Evolutionary conservation across 2,113 vertebrate genomes (phyloP).

Genomic region (Vanacampus margaritifer): DNA sequence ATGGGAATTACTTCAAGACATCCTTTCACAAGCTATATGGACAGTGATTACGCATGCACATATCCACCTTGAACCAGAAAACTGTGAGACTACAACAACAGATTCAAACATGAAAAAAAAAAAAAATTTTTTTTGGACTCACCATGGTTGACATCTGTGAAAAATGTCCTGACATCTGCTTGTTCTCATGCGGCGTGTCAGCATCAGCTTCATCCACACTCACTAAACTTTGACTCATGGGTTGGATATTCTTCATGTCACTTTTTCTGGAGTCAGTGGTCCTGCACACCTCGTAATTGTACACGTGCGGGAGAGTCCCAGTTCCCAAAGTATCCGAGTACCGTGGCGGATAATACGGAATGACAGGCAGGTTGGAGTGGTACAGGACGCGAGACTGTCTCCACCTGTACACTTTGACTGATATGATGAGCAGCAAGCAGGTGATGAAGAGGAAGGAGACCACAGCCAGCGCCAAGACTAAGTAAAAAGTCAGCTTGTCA

Average conservation of each 20-base stretch:
- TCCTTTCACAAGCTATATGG: neutral
- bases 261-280: constrained; percentile 46
- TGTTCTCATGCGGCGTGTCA: neutral
- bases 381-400: constrained; percentile 5
- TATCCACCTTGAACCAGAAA: neutral
- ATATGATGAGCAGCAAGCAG: constrained; percentile 1
- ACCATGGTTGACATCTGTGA: constrained; percentile 8
- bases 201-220: constrained; percentile 7
- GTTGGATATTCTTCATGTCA: constrained; percentile 17
- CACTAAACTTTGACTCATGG: constrained; percentile 11
- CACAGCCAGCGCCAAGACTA: constrained; percentile 4
- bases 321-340: constrained; percentile 10
- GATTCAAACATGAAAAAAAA: neutral
- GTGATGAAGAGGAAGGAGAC: constrained; percentile 8
- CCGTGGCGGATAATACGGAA: neutral
- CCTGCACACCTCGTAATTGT: constrained; percentile 35
- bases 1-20: too few relatives aligned
- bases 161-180: neutral
- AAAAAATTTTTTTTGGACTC: too few relatives aligned
- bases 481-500: constrained; percentile 8
- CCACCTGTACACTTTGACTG: constrained; percentile 7
- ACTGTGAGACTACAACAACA: too few relatives aligned
- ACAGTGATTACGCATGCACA: neutral
- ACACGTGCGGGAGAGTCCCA: constrained; percentile 16
- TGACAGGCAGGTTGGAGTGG: constrained; percentile 8